Conservation (phyloP, 2,113 vertebrate species). For the Lasiurus borealis region DNA sequence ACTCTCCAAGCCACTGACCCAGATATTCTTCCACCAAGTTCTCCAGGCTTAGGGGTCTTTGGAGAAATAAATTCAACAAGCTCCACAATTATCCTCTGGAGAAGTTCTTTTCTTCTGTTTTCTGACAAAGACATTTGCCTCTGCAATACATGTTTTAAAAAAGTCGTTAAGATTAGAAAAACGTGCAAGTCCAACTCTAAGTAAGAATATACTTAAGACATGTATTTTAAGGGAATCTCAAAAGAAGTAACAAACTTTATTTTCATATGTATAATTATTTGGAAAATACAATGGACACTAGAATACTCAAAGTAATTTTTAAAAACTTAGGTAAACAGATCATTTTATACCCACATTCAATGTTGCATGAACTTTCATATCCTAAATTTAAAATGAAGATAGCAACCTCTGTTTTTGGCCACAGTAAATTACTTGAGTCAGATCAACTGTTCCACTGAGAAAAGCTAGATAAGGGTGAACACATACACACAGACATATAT, state of each 20-base stretch:
- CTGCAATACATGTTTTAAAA: constrained; percentile 83
- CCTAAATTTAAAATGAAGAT: neutral
- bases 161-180: constrained; percentile 22
- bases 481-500: neutral
- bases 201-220: constrained; percentile 28
- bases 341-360: neutral
- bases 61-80: constrained; percentile 98
- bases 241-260: constrained; percentile 39
- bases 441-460: neutral
- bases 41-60: constrained; percentile 92
- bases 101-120: constrained; percentile 91
- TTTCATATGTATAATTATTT: neutral
- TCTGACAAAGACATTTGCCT: constrained; percentile 90
- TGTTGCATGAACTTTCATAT: neutral
- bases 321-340: neutral
- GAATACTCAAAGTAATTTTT: constrained; percentile 3
- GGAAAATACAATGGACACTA: constrained; percentile 10
- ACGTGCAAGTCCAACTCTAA: neutral
- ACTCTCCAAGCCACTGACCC: constrained; percentile 95
- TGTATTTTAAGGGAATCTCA: constrained; percentile 30
- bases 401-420: neutral
- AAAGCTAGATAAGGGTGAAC: neutral
- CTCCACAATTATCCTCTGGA: constrained; percentile 94
- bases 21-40: constrained; percentile 94
- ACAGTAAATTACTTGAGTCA: neutral